Base-by-base conservation (phyloP, 2,113 vertebrate genomes). In the Cervus canadensis region DNA sequence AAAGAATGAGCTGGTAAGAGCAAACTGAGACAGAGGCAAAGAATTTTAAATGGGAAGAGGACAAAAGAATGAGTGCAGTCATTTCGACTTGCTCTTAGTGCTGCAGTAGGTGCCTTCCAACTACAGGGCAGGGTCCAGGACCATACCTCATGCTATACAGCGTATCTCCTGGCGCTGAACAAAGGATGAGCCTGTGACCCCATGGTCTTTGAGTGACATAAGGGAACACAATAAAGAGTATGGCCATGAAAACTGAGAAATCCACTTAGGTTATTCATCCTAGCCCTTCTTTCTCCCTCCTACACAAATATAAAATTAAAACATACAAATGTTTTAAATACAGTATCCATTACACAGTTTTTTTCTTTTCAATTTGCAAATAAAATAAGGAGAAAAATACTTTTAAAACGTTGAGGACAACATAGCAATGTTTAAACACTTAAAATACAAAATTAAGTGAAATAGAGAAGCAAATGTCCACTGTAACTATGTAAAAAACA, bases 261-360 rank as follows among this genome's bases (percentile, higher is more conserved):
- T 28, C 33, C 43, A 48, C 14, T n/a, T 43, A 89, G 26, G 3
- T 85, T 86, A 79, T 83, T 94, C 33, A 87, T 9, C 16, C 25
- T 62, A 79, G 33, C 2, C 26, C 7, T 78, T 79, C 56, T 85
- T 93, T 88, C 56, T 94, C 67, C 28, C 33, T 78, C 82, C 64
- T 62, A 91, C 2, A 71, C n/a, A 96, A 96, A 89, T 88, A 91
- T 15, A 91, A 76, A 76, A 56, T 88, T 40, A 64, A 98, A 95
- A 96, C 28, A 57, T 36, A 82, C 7, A 94, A 52, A 56, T 15
- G 74, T 81, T 30, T 91, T 87, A 91, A 85, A 95, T 62, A 87
- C 6, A 90, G 71, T 54, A 86, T 21, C 95, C 17, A 86, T 33
- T 52, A 30, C n/a, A 79, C 16, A n/a, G 4, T 36, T 43, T 78